These are phyloP conservation scores for Sarcophilus harrisii DNA, from an alignment of 2,797 vertebrate genomes.

Conservation along the genomic window DNA sequence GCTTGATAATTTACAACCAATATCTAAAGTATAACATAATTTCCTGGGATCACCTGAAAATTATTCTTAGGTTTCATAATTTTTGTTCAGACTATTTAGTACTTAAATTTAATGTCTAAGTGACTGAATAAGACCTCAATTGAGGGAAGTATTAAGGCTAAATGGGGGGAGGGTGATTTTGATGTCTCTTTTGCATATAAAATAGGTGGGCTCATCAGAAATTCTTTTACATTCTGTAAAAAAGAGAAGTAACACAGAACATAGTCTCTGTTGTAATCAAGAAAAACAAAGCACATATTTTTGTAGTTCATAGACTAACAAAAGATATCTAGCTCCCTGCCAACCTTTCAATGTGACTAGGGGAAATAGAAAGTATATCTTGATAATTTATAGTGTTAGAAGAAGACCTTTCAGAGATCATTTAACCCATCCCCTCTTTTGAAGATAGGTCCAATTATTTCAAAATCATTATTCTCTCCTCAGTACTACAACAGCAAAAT, in stretches of 20 bases:
- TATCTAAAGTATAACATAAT: neutral
- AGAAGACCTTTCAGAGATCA: neutral
- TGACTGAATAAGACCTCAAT: neutral
- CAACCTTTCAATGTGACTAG: neutral
- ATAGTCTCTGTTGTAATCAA: conserved; percentile 9
- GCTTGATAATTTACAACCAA: neutral
- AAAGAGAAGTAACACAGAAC: conserved; percentile 57
- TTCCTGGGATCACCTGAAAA: neutral
- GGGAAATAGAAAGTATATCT: neutral
- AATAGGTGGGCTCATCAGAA: neutral
- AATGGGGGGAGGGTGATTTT: neutral
- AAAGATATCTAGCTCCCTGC: conserved; percentile 13
- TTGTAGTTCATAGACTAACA: conserved; percentile 35
- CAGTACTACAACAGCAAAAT: neutral
- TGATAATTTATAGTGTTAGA: neutral
- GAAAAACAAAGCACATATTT: conserved; percentile 24
- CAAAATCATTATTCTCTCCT: neutral
- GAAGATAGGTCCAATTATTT: neutral
- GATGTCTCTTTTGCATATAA: neutral
- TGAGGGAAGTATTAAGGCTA: neutral
- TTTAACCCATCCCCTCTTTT: neutral
- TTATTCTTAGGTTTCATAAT: neutral
- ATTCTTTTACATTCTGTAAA: conserved; percentile 49
- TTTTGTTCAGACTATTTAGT: neutral
- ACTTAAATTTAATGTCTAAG: neutral